phyloP scores from a whole-genome alignment of 1,140 invertebrate species.

The Diuraphis noxia region DNA sequence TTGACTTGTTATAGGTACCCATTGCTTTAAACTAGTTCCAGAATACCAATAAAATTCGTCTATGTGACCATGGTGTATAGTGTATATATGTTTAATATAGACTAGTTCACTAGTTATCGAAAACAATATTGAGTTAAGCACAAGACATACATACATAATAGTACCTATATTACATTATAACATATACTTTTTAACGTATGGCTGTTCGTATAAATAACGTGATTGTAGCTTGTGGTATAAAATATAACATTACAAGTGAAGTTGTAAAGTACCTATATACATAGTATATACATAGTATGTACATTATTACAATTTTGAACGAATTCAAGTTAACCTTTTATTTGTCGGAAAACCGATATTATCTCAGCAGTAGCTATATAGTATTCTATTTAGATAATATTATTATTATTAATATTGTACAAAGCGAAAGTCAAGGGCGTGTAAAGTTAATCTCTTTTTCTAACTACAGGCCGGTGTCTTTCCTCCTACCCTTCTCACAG shows the following conservation, averaged over 20 bases:
- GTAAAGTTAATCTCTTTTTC: background rate
- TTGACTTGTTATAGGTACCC: background rate
- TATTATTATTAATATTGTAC: background rate
- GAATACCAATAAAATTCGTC: background rate
- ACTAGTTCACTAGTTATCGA: background rate
- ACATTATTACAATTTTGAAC: background rate
- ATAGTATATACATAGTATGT: no score
- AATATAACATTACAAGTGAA: background rate
- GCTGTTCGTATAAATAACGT: background rate
- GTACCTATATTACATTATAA: no score
- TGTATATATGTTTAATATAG: background rate
- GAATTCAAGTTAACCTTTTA: background rate
- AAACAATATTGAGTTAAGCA: background rate
- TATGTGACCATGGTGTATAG: background rate
- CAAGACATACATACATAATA: no score
- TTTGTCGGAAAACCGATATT: background rate
- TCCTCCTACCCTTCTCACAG: background rate
- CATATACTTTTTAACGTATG: background rate
- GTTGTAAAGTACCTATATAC: background rate
- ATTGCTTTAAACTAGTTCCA: background rate
- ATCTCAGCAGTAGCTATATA: background rate
- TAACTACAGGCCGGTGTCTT: background rate
- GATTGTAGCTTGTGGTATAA: background rate
- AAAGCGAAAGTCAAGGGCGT: slow-evolving; percentile 13
- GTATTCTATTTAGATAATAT: background rate